Percentiles rank a stretch among this genome's conserved stretches.
These are phyloP conservation scores for Drosophila baimaii DNA, from an alignment of 1,140 invertebrate genomes.

Conservation along the genomic window DNA sequence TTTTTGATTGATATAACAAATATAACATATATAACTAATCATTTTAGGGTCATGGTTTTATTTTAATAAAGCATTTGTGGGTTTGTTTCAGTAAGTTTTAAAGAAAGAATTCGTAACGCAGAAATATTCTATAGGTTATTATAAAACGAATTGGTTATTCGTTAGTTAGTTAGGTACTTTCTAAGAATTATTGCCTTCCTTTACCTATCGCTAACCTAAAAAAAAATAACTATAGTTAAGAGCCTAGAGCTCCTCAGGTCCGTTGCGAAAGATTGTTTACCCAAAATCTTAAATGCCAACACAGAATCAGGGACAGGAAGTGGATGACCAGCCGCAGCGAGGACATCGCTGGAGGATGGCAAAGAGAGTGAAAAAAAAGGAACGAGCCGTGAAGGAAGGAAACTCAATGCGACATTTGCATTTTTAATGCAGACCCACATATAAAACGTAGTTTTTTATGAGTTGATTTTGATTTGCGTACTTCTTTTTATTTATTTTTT, in stretches of 20 bases:
- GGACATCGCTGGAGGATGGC: slow-evolving; percentile 39
- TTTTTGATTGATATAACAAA: too few species aligned
- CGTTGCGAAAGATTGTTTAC: slow-evolving; percentile 69
- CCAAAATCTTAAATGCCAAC: slow-evolving; percentile 70
- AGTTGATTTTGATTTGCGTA: slow-evolving; percentile 74
- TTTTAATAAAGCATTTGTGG: too few species aligned
- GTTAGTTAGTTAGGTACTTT: too few species aligned
- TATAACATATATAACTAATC: too few species aligned
- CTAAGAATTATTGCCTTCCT: neutral
- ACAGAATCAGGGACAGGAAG: slow-evolving; percentile 52
- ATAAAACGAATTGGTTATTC: neutral
- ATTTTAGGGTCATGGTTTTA: too few species aligned
- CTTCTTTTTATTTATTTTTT: slow-evolving; percentile 43
- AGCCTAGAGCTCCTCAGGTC: slow-evolving; percentile 6
- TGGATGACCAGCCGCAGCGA: slow-evolving; percentile 52
- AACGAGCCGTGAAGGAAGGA: slow-evolving; percentile 40
- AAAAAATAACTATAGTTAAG: neutral
- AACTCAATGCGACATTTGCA: slow-evolving; percentile 83
- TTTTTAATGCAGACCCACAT: slow-evolving; percentile 84
- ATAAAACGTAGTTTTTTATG: slow-evolving; percentile 73
- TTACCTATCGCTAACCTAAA: neutral
- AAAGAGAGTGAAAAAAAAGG: slow-evolving; percentile 13
- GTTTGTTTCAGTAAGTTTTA: too few species aligned
- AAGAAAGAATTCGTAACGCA: too few species aligned
- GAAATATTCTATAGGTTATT: too few species aligned